Evolutionary conservation across 1,140 invertebrate genomes (phyloP), one percentile per base, ranked within the genome.

Genomic region (Monochamus saltuarius): DNA sequence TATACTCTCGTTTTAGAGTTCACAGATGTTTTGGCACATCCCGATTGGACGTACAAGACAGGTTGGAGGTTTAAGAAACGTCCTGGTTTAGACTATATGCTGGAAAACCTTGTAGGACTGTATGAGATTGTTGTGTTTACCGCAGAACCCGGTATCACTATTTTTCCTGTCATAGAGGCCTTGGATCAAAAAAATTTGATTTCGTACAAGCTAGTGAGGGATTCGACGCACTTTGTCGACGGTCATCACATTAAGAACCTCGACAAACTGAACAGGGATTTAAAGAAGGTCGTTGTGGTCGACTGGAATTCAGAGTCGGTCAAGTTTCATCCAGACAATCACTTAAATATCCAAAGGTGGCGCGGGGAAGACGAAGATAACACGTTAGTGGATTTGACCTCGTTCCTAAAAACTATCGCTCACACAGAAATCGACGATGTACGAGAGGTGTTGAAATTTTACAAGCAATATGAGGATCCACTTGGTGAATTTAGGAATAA

Each of bases 101-200:
- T 99, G 14, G 89, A 95, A 70, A 87, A 94, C 72, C 84, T 97
- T 42, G 89, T 88, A 11, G 88, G 90, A 45, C 79, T 92, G 55
- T 99, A 96, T 81, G 98, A 99, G 85, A 87, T 98, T 65, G 95
- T 99, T 11, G 87, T 99, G 36, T 99, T 95, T 75, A 99, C 98
- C 0, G 88, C 92, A 43, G 97, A 99, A 73, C 86, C 87, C 70
- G 91, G 89, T 61, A 82, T 88, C 80, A 75, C 72, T 17, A 87
- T 96, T n/a, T 97, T 89, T 77, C 95, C 96, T 8, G 89, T 99
- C 19, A 79, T 99, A 17, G 93, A 98, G 73, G 89, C 88, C 17
- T 78, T 99, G 10, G 97, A 99, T 80, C 91, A 92, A 0, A 89
- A 98, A 73, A 84, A 84, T 47, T 79, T 82, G 36, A 92, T 99